These are phyloP conservation scores for Zygogramma bicolorata DNA, from an alignment of 2,888 invertebrate genomes.

Conservation along the genomic window DNA sequence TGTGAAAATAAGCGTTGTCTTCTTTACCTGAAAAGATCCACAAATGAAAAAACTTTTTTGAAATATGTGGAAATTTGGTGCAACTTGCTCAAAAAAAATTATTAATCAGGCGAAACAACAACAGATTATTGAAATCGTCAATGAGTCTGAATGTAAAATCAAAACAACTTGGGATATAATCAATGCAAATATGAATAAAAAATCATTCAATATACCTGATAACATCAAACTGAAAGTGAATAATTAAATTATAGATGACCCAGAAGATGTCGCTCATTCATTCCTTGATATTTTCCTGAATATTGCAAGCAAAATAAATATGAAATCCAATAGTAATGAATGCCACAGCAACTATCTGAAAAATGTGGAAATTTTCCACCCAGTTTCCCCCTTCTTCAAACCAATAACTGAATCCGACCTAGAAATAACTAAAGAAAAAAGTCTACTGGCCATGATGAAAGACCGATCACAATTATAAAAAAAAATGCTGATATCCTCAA, in stretches of 20 bases:
- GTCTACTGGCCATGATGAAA: background rate
- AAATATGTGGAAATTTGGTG: background rate
- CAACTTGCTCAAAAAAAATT: constrained; percentile 1
- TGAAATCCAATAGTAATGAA: too few species aligned
- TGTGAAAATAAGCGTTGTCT: too few species aligned
- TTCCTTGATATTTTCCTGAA: constrained; percentile 1
- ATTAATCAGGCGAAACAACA: too few species aligned
- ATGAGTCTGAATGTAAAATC: too few species aligned
- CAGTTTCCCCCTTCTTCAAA: background rate
- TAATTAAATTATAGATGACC: background rate
- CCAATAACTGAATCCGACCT: background rate
- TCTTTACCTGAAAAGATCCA: background rate
- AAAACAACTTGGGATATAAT: too few species aligned
- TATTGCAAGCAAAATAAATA: background rate
- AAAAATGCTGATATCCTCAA: constrained; percentile 3
- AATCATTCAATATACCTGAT: constrained; percentile 4
- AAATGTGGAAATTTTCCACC: background rate
- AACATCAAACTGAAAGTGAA: background rate
- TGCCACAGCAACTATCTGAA: too few species aligned
- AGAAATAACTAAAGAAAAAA: background rate
- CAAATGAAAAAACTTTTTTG: background rate
- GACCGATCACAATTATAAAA: constrained; percentile 6
- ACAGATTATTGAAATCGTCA: too few species aligned
- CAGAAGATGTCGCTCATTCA: background rate
- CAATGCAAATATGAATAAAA: constrained; percentile 7